Base-by-base conservation (phyloP, 1,140 invertebrate species). In the Charaxes varanes region DNA sequence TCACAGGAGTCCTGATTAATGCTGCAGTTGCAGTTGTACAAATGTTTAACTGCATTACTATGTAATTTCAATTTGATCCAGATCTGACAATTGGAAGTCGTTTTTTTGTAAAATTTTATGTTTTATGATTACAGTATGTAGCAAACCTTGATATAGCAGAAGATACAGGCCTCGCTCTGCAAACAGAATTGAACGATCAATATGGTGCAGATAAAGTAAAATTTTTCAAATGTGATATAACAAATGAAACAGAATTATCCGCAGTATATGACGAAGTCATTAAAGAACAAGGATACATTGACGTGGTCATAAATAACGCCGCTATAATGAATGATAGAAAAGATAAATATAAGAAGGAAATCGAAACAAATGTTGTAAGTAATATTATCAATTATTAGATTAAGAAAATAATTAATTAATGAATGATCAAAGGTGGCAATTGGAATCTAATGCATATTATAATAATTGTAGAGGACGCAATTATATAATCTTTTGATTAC, bases 161-260 rank as follows among this genome's bases (percentile, higher is more conserved):
- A 17, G 33, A 44, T 2, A 12, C 30, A 4, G 61, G 54, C 3
- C 30, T 41, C 7, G 28, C 23, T 11, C 35, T 59, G 6, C 34
- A 51, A 41, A 26, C 45, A 2, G 48, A 59, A 23, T 13, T 64
- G 5, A 45, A 37, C 16, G 5, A 7, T 2, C 49, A 42, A 24
- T 30, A 57, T 31, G 41, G 71, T 56, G 46, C 55, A 24, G 26
- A 49, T 18, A 60, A 52, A 16, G 24, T 62, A 1, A 45, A 60
- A 21, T 64, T 69, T 23, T 42, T 82, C 7, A 78, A 86, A 48
- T 91, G 90, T 60, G 91, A 93, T 62, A 70, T 93, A 1, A 84
- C 78, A 0, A 85, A 88, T 6, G 82, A 89, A 33, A 68, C 80
- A 0, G 84, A 90, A 2, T 84, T 93, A 4, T 55, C 86, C 11